These are phyloP conservation scores for Natator depressus DNA, from an alignment of 2,113 vertebrate genomes.

Conservation along the genomic window DNA sequence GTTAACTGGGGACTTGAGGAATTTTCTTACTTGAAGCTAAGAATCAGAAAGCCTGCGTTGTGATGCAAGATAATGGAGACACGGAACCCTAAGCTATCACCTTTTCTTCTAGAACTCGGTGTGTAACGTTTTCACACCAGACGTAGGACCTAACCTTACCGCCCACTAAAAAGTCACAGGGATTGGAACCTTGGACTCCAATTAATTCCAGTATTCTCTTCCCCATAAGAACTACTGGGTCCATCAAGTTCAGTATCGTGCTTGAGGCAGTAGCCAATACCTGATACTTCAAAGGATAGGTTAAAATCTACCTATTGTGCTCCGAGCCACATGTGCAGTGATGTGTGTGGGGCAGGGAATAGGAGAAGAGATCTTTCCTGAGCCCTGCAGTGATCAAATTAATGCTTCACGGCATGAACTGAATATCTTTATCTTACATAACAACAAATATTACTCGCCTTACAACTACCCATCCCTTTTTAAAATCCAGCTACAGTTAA, in stretches of 20 bases:
- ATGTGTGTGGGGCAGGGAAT: not conserved
- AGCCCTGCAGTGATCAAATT: not conserved
- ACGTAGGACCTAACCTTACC: not conserved
- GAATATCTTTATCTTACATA: not conserved
- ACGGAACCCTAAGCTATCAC: rapidly evolving
- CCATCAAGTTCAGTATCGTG: not conserved
- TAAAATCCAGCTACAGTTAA: not conserved
- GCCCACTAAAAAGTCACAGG: not conserved
- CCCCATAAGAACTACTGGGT: not conserved
- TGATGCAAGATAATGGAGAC: rapidly evolving
- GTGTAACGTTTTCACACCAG: not conserved
- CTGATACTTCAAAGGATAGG: not conserved
- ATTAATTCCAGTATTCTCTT: not conserved
- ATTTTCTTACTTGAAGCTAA: not conserved
- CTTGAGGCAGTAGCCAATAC: not conserved
- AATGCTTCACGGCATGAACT: not conserved
- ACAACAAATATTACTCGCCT: not conserved
- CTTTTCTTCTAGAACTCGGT: not conserved
- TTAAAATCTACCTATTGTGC: not conserved
- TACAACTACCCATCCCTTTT: not conserved
- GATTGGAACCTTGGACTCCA: not conserved
- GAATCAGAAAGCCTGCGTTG: rapidly evolving
- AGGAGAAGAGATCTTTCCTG: not conserved
- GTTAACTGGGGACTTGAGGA: rapidly evolving
- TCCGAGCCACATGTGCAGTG: not conserved